Base-by-base conservation (phyloP, 2,797 vertebrate genomes). In the Acanthopagrus latus region DNA sequence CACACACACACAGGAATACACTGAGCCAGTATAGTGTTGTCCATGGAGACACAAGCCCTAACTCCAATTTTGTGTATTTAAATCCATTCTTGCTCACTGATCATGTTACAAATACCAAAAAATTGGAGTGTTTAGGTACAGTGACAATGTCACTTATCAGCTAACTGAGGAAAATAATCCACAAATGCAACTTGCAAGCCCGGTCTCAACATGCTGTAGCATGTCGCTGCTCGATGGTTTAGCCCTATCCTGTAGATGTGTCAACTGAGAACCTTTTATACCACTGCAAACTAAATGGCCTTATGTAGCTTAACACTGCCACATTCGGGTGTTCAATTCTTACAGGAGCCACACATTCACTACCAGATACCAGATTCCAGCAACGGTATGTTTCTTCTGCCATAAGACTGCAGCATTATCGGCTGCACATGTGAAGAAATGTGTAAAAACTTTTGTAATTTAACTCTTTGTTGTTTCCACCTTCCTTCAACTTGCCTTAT, bases 281-380 rank as follows among this genome's bases (percentile, higher is more conserved):
- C 4, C 29, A 21, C 25, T 58, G 68, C 56, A 68, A 62, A 68
- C 55, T 65, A 43, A 73, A 59, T 7, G 50, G 78, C 75, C 51
- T 82, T 80, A 82, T 47, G 60, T 54, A 75, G 79, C 72, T 66
- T 16, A 65, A 38, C 81, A 66, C 56, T 82, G 73, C 74, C 73
- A 72, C 23, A 20, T 48, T 23, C 55, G 9, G 3, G 23, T 33
- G 38, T 50, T 73, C 57, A 21, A 57, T 55, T 63, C 33, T 59
- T 33, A 21, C 16, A 59, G 59, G 38, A 8, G 16, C 52, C 64
- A 12, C 55, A 16, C 27, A 13, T 20, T 25, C 55, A 59, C 64
- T 33, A 52, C 16, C 23, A 54, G 25, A 70, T 16, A 46, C 4
- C 7, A 59, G 23, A 65, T 2, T 29, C 29, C 56, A 72, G 44